Conservation (phyloP, 2,797 vertebrate species). For the Ctenopoma kingsleyae region DNA sequence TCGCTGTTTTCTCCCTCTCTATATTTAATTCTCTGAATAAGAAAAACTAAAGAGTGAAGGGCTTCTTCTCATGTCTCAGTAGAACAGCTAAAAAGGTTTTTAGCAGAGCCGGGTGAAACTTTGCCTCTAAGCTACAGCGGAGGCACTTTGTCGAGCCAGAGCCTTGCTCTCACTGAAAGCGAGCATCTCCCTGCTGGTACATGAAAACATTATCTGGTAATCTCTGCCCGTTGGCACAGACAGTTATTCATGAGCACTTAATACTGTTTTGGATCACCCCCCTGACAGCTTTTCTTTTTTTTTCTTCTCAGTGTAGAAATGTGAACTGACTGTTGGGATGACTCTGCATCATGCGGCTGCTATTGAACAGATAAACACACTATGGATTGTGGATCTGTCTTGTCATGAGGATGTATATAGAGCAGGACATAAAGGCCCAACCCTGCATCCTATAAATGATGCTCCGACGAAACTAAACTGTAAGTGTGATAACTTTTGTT, state of each 20-base stretch:
- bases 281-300: constrained; percentile 17
- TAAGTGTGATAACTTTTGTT: too few relatives aligned
- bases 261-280: constrained; percentile 51
- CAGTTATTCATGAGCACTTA: constrained; percentile 62
- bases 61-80: constrained; percentile 12
- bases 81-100: neutral
- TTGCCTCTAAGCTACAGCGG: constrained; percentile 42
- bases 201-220: constrained; percentile 67
- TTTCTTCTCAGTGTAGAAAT: constrained; percentile 18
- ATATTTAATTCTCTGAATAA: constrained; percentile 20
- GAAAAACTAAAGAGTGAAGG: neutral
- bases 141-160: constrained; percentile 46
- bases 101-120: constrained; percentile 16
- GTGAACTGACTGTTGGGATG: constrained; percentile 17
- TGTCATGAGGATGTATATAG: too few relatives aligned
- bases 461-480: too few relatives aligned
- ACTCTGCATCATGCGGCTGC: constrained; percentile 3
- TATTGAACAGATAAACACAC: constrained; percentile 20
- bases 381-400: too few relatives aligned
- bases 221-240: constrained; percentile 59
- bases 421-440: too few relatives aligned
- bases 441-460: too few relatives aligned
- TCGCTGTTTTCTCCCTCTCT: too few relatives aligned
- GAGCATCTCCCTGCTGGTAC: constrained; percentile 44
- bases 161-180: constrained; percentile 26